Base-by-base conservation (phyloP, 1,140 invertebrate genomes). In the Drosophila ohnishii region DNA sequence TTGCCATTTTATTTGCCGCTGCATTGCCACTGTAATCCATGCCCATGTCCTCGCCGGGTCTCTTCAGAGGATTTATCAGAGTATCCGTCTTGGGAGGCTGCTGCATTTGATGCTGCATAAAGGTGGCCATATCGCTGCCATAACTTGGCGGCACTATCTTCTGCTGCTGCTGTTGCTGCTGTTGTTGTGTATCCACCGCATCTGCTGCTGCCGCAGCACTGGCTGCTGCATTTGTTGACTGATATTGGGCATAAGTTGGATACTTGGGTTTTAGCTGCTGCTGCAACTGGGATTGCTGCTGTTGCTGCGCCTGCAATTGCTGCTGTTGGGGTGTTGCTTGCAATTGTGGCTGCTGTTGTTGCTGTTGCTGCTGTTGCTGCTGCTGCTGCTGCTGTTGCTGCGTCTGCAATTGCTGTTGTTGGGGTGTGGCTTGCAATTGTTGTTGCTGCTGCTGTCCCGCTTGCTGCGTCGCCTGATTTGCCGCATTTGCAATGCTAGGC, bases 81-180 rank as follows among this genome's bases (percentile, higher is more conserved):
- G 75, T 87, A 8, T 87, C 84, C 0, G 79, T 84, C 37, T 87
- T 86, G 0, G 83, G 84, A 5, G 71, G 84, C 51, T 85, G 84
- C 40, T 82, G 88, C 70, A 83, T 87, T 65, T 87, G 83, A 55
- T 89, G 89, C 32, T 90, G 89, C 89, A 90, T 90, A 65, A 90
- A 90, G 1, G 76, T 90, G 11, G 86, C 79, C 85, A 90, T 90
- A 34, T 90, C 89, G 37, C 80, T 89, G n/a, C 77, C 67, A 47
- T 84, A 88, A 7, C 55, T 85, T 1, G 85, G 85, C 0, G 86
- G 86, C 55, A 77, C 67, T 56, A 87, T 75, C 45, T 85, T 79
- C 59, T 80, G 67, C 9, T 77, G 66, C 1, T 78, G 53, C 13
- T 79, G 50, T 11, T 67, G 69, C 22, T 67, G 59, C 22, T 75